Base-by-base conservation (phyloP, 2,113 vertebrate species). In the Ptychochromis oligacanthus region DNA sequence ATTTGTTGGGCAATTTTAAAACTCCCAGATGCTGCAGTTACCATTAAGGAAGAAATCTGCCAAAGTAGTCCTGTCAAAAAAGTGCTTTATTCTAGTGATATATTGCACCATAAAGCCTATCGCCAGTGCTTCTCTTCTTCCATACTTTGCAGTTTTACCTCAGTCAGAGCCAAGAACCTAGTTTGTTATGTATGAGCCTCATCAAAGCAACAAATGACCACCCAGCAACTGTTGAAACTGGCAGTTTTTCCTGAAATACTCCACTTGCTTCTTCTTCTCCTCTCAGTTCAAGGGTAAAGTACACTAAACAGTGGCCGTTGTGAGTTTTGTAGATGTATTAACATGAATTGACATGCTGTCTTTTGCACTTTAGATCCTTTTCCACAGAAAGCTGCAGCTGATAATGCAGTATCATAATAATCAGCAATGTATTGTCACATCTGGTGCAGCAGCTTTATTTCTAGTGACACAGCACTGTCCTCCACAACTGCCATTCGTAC, bases 1-100 rank as follows among this genome's bases (percentile, higher is more conserved):
- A 87, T 87, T 89, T 78, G 26, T 31, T 12, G 70, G 55, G 83
- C 82, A 81, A 77, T 90, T 85, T 64, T 20, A 46, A 60, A 82
- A 81, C 82, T 58, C 85, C 70, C 82, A 85, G 70, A 79, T 79
- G 75, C 62, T 43, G 20, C 40, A 62, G 79, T 82, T 78, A 46
- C 78, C 65, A 81, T 83, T 75, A 85, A 54, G 62, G 61, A 82
- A 79, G 62, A 88, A 80, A 81, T 72, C 70, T 49, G n/a, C 67
- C 49, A 60, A 70, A 67, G 55, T 64, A 82, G 28, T 64, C 38
- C 88, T 88, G 87, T 83, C 82, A 84, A 20, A 87, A n/a, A 65
- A 36, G 26, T 11, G 38, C 31, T 79, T 38, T 74, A 43, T 46
- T 65, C 70, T 22, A 1, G 70, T 81, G 90, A 89, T 31, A n/a